These are phyloP conservation scores for Globodera ellingtonae DNA, from an alignment of 1,140 invertebrate genomes.

Conservation along the genomic window DNA sequence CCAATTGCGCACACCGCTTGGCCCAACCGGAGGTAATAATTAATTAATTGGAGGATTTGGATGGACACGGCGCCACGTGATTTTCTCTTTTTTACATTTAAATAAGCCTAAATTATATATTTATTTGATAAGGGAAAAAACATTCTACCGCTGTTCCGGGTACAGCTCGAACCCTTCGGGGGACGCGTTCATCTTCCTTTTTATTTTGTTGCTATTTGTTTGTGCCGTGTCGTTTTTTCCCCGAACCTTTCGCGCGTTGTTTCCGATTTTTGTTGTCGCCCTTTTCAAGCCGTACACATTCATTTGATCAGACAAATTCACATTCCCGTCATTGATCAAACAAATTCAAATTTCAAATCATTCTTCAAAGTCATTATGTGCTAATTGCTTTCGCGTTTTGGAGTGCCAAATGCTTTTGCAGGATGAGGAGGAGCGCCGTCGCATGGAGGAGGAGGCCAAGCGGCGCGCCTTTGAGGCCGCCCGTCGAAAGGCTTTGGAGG, in stretches of 20 bases:
- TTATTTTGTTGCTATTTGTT: not conserved
- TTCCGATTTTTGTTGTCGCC: not conserved
- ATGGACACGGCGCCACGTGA: not conserved
- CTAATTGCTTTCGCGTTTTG: slow-evolving; percentile 24
- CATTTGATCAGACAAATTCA: not conserved
- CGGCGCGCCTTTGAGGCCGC: slow-evolving; percentile 64
- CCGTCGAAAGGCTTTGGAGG: slow-evolving; percentile 60
- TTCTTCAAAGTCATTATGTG: not conserved
- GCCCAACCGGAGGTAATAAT: not conserved
- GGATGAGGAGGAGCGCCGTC: slow-evolving; percentile 63
- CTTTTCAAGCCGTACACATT: not conserved
- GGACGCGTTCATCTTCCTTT: too few relatives aligned
- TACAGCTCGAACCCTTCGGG: too few relatives aligned
- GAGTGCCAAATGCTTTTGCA: slow-evolving; percentile 45
- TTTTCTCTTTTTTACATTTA: not conserved
- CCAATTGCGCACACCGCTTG: not conserved
- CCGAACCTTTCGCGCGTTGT: not conserved
- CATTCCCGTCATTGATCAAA: not conserved
- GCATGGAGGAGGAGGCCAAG: slow-evolving; percentile 60
- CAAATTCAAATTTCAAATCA: not conserved
- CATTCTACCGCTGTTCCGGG: too few relatives aligned
- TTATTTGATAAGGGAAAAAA: too few relatives aligned
- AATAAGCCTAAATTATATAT: too few relatives aligned
- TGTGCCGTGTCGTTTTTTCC: not conserved
- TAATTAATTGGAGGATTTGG: not conserved